Evolutionary conservation across 2,113 vertebrate genomes (phyloP).

Genomic region (Raja brachyura): DNA sequence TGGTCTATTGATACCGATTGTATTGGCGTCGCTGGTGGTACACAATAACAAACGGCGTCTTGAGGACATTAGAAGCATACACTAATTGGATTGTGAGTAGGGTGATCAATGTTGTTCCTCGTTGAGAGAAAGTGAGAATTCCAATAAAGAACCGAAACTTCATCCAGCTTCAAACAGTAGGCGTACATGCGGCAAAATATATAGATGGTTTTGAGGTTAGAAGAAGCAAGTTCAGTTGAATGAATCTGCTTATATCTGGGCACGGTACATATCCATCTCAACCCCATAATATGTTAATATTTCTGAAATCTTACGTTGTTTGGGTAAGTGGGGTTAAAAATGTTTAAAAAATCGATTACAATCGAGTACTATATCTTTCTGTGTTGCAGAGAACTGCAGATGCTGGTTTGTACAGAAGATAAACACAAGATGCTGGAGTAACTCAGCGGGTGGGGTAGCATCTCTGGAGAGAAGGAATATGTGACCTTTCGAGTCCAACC

Average conservation of each 20-base stretch:
- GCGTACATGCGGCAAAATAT: no score
- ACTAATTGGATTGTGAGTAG: not conserved
- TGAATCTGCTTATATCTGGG: not conserved
- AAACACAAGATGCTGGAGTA: no score
- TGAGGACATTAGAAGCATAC: not conserved
- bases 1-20: no score
- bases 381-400: no score
- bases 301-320: not conserved
- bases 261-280: not conserved
- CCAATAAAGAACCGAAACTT: not conserved
- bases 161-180: not conserved
- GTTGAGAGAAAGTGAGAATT: not conserved
- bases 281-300: not conserved
- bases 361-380: no score
- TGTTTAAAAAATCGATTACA: not conserved
- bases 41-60: not conserved
- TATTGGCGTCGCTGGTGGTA: not conserved
- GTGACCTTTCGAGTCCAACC: not conserved
- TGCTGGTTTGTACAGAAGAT: no score
- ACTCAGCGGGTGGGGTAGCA: no score
- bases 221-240: not conserved
- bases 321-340: no score
- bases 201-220: no score
- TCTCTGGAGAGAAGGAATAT: no score
- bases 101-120: not conserved